Base-by-base conservation (phyloP, 2,888 invertebrate species). In the Leistus spinibarbis region DNA sequence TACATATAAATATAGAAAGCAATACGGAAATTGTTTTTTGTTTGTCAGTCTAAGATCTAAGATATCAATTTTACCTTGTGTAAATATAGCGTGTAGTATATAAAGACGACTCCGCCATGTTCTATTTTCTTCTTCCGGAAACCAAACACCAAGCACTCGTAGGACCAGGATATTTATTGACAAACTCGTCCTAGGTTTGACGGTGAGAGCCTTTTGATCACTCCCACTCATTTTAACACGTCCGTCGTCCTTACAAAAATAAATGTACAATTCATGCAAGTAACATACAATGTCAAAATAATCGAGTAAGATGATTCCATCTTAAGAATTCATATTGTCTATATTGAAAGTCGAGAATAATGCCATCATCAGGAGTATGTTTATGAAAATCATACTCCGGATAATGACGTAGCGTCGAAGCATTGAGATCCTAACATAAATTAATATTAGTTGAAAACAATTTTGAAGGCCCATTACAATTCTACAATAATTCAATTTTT, bases 151-250 rank as follows among this genome's bases (percentile, higher is more conserved):
- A 53, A 73, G 40, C 27, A 73, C 56, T 60, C 66, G 65, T 23
- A 73, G 57, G 17, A 66, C 57, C 7, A 19, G 19, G 53, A 73
- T 65, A 66, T 73, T 73, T 65, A 73, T 73, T 66, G 72, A 73
- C 72, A 73, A 73, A 73, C 72, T 57, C 53, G 72, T 73, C 27
- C 72, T 73, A 66, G 66, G 65, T 22, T 57, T 73, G 72, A 73
- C 72, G 65, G 54, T 57, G 65, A 73, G 20, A 65, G 65, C 57
- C 66, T 66, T 20, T 54, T 24, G 54, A 23, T 23, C 54, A 19
- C 27, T 57, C 20, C 62, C 66, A 56, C 22, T 40, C 72, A 73
- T 73, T 73, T 23, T 13, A 16, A 64, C 72, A 70, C 70, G 70
- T 54, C 20, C 40, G 63, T 13, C 53, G 62, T 40, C 64, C n/a